phyloP scores from a whole-genome alignment of 2,888 invertebrate genomes.

The Orthonevra nobilis region DNA sequence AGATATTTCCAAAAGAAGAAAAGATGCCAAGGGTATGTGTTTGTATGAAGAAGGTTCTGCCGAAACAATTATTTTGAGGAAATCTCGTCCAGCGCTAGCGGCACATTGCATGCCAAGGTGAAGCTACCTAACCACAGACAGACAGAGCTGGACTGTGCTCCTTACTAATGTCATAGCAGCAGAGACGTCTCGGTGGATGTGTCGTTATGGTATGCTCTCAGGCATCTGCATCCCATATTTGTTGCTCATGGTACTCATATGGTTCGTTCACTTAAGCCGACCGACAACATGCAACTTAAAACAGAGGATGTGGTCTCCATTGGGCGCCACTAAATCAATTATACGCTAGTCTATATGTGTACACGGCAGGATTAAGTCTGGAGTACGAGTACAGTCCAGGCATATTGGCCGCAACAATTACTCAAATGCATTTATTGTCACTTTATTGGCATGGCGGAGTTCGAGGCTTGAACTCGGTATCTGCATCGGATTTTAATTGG shows the following conservation, averaged over 20 bases:
- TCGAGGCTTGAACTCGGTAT: conserved; percentile 48
- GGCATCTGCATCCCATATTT: conserved; percentile 43
- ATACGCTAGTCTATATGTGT: conserved; percentile 13
- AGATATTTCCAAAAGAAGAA: conserved; percentile 64
- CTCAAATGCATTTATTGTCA: conserved; percentile 65
- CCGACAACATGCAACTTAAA: conserved; percentile 43
- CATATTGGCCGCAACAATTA: conserved; percentile 52
- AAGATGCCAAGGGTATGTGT: conserved; percentile 20
- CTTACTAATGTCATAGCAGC: conserved; percentile 59
- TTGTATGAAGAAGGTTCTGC: conserved; percentile 50
- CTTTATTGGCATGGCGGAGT: conserved; percentile 27
- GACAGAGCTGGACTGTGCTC: conserved; percentile 43
- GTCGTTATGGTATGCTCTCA: conserved; percentile 61
- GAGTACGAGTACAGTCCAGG: neutral
- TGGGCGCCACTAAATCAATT: conserved; percentile 68
- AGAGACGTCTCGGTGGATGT: conserved; percentile 30
- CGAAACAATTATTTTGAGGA: conserved; percentile 67
- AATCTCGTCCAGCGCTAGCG: conserved; percentile 62
- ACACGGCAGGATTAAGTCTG: conserved; percentile 11
- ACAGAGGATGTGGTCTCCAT: conserved; percentile 36
- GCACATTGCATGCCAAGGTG: conserved; percentile 58
- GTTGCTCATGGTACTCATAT: conserved; percentile 61
- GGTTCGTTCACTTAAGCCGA: conserved; percentile 6
- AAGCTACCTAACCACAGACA: conserved; percentile 12
- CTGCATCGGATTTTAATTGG: conserved; percentile 61